These are phyloP conservation scores for Trachythela sp. DNA, from an alignment of 64 coral and sea anemone genomes.

Conservation along the genomic window DNA sequence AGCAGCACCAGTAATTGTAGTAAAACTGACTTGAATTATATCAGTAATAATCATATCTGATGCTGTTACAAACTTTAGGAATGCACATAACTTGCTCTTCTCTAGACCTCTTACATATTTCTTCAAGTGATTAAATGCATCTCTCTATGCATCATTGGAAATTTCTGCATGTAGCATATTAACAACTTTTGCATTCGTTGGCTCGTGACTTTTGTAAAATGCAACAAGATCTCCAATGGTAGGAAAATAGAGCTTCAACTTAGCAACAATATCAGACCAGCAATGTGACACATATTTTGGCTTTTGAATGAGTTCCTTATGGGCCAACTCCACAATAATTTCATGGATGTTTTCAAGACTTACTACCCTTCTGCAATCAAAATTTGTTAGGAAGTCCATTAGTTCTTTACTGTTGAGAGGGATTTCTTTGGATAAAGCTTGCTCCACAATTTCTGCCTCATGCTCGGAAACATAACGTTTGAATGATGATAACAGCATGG, in stretches of 20 bases:
- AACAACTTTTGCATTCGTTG: conserved; percentile 37
- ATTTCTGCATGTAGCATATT: conserved; percentile 24
- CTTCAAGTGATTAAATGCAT: conserved; percentile 37
- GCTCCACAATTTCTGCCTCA: neutral
- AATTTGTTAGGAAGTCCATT: conserved; percentile 18
- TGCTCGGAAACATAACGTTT: neutral
- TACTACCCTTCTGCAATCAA: conserved; percentile 10
- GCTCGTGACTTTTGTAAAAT: conserved; percentile 19
- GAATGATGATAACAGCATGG: conserved; percentile 9
- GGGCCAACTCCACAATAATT: neutral
- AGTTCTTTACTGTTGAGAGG: neutral
- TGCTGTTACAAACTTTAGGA: conserved; percentile 34
- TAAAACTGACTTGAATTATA: neutral
- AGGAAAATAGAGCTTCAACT: neutral
- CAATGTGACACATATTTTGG: neutral
- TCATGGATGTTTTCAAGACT: neutral
- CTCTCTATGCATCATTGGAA: conserved; percentile 31
- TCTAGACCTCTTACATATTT: conserved; percentile 37
- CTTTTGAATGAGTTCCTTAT: conserved; percentile 10
- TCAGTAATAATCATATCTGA: conserved; percentile 38
- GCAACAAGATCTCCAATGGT: neutral
- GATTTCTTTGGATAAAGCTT: neutral
- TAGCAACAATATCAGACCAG: neutral
- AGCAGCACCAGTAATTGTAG: neutral
- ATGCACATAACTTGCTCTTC: conserved; percentile 19